Conservation (phyloP, 2,797 vertebrate species). For the Halcyon badia region DNA sequence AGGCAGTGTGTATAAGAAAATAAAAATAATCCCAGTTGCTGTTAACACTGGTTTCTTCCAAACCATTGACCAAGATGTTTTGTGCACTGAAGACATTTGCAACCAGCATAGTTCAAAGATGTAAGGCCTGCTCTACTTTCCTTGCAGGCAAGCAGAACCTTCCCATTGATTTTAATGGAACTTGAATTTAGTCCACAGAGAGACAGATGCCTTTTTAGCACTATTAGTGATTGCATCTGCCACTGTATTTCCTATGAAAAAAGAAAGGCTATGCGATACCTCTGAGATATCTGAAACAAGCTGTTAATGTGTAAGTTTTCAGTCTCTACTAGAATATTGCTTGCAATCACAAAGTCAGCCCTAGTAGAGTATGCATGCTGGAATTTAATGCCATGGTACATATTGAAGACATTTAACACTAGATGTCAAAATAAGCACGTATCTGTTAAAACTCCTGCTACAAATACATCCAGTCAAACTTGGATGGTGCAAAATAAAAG, state of each 20-base stretch:
- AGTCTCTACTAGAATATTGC: not conserved
- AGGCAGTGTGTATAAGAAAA: not conserved
- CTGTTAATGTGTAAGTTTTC: conserved; percentile 28
- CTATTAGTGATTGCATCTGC: not conserved
- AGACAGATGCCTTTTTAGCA: not conserved
- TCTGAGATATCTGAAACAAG: conserved; percentile 37
- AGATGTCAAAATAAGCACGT: conserved; percentile 50
- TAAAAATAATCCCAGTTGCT: not conserved
- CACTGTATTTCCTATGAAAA: not conserved
- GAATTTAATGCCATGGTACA: not conserved
- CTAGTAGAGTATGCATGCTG: not conserved
- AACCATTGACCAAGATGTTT: not conserved
- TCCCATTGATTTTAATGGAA: conserved; percentile 35
- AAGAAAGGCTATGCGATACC: not conserved
- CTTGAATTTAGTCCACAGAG: conserved; percentile 2
- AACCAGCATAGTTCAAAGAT: not conserved
- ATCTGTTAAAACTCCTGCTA: conserved; percentile 47
- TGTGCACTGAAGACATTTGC: not conserved
- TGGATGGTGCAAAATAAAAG: not conserved
- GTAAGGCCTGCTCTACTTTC: not conserved
- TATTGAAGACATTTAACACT: conserved; percentile 50
- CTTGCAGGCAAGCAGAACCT: not conserved
- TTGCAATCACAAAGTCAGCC: conserved; percentile 27
- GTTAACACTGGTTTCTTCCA: not conserved
- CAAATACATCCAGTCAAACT: conserved; percentile 48